Evolutionary conservation across 2,113 vertebrate species (phyloP).

Genomic region (Solea solea): DNA sequence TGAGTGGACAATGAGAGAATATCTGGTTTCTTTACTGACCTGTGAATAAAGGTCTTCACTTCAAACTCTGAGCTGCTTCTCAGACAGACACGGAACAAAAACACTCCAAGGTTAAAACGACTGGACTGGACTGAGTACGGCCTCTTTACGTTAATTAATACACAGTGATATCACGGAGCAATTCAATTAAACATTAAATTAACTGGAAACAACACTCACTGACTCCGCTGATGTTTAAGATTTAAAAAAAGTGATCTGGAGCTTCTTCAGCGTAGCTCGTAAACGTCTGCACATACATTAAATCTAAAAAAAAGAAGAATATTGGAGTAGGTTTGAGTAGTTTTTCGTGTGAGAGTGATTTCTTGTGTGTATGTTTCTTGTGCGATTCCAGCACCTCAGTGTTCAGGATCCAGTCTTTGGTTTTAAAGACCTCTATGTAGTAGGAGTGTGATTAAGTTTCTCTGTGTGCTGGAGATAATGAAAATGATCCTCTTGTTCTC

Average conservation of each 20-base stretch:
- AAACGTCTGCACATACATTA: not conserved
- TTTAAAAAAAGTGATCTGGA: not conserved
- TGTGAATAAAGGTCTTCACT: constrained; percentile 2
- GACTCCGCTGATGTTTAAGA: too few relatives aligned
- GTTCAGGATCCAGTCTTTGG: constrained; percentile 42
- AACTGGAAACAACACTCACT: too few relatives aligned
- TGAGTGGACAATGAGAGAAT: too few relatives aligned
- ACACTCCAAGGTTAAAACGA: not conserved
- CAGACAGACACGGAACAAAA: not conserved
- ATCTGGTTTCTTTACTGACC: not conserved
- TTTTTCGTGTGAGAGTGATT: constrained; percentile 22
- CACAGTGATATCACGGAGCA: not conserved
- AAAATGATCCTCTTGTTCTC: constrained; percentile 64
- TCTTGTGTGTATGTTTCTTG: constrained; percentile 1
- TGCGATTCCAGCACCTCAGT: constrained; percentile 30
- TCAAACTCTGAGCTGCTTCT: not conserved
- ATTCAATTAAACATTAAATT: not conserved
- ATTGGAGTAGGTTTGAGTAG: not conserved
- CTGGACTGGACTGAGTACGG: not conserved
- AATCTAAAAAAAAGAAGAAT: not conserved
- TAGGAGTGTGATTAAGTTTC: constrained; percentile 62
- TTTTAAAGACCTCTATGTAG: constrained; percentile 49
- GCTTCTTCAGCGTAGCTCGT: not conserved
- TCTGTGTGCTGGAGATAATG: constrained; percentile 69
- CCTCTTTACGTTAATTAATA: not conserved